Conservation (phyloP, 2,888 invertebrate species). For the Halocaridina rubra region DNA sequence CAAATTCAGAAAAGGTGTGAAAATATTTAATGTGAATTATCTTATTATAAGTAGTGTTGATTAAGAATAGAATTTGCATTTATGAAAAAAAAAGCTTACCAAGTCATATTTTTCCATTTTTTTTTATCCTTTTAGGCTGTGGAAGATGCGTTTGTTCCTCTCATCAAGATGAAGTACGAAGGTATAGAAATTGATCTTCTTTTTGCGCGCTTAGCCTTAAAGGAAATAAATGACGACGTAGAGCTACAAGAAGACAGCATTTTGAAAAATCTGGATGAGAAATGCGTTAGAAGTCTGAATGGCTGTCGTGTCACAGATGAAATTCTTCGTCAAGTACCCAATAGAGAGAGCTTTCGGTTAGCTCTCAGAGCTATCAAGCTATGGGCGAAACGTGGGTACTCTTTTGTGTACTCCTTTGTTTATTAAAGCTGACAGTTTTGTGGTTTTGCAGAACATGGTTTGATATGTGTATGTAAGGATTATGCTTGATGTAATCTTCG, state of each 20-base stretch:
- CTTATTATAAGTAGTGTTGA: too few species aligned
- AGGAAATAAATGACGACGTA: conserved; percentile 84
- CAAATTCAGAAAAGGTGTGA: too few species aligned
- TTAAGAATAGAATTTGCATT: too few species aligned
- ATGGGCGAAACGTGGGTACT: conserved; percentile 93
- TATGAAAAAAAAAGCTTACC: too few species aligned
- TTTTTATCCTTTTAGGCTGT: conserved; percentile 80
- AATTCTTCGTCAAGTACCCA: conserved; percentile 93
- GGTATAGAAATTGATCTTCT: conserved; percentile 98
- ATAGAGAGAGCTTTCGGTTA: conserved; percentile 92
- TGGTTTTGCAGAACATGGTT: too few species aligned
- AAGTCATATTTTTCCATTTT: too few species aligned
- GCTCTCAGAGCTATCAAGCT: conserved; percentile 94
- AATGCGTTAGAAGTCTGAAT: conserved; percentile 96
- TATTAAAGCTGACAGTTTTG: too few species aligned
- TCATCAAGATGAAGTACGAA: conserved; percentile 99
- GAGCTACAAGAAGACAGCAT: conserved; percentile 91
- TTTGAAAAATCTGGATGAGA: conserved; percentile 93
- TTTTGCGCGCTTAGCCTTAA: conserved; percentile 94
- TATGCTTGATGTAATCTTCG: too few species aligned
- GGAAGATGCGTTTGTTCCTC: conserved; percentile 98
- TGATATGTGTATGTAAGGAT: too few species aligned
- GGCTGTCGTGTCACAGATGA: conserved; percentile 99
- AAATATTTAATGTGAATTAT: too few species aligned
- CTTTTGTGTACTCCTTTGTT: too few species aligned